Percentiles rank a stretch among this genome's conserved stretches.
Conservation (phyloP, 2,888 invertebrate species). For the Melanchra persicariae region DNA sequence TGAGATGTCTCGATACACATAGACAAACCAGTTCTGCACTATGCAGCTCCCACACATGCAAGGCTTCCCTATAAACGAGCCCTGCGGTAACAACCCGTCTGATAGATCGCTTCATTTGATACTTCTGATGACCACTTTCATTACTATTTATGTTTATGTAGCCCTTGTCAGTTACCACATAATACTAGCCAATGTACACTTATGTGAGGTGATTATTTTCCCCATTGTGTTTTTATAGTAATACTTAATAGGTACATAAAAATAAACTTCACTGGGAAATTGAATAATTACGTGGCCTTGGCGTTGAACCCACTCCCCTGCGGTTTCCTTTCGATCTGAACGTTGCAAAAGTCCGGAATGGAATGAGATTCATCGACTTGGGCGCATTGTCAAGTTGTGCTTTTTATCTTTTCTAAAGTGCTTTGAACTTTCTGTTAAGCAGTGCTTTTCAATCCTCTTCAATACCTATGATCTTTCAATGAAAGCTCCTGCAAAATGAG, state of each 20-base stretch:
- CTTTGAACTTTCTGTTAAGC: constrained; percentile 1
- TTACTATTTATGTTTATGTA: constrained; percentile 70
- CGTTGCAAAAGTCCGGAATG: constrained; percentile 64
- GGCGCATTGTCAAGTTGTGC: constrained; percentile 15
- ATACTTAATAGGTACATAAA: no score
- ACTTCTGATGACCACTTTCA: constrained; percentile 77
- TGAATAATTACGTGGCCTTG: constrained; percentile 58
- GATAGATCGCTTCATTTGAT: constrained; percentile 88
- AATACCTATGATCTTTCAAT: background rate
- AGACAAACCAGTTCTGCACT: constrained; percentile 85
- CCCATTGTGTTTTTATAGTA: constrained; percentile 35
- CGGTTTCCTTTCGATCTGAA: constrained; percentile 70
- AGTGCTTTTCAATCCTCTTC: constrained; percentile 1
- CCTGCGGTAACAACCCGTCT: constrained; percentile 83
- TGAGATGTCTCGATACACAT: constrained; percentile 72
- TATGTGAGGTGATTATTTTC: constrained; percentile 36
- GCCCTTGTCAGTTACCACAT: constrained; percentile 73
- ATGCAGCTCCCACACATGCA: constrained; percentile 86
- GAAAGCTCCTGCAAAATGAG: background rate
- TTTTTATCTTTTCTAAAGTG: constrained; percentile 12
- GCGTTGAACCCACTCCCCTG: constrained; percentile 66
- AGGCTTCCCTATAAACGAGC: constrained; percentile 83
- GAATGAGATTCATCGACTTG: constrained; percentile 38
- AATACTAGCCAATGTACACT: constrained; percentile 58
- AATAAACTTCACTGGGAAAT: constrained; percentile 48